phyloP scores from a whole-genome alignment of 2,888 invertebrate genomes.

The Entomobrya multifasciata region DNA sequence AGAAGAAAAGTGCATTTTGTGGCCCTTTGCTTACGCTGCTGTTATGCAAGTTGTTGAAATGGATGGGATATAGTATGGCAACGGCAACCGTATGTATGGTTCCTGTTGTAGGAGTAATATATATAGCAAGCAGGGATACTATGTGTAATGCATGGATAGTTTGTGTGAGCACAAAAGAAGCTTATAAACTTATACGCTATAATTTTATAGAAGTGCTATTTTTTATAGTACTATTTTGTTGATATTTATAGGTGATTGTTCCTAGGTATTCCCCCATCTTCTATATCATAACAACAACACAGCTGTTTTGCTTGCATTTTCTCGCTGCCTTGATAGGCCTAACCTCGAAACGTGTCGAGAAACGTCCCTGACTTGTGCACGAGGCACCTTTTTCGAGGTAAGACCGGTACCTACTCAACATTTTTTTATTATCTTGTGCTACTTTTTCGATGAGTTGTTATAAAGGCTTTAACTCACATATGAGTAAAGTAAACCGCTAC shows the following conservation, averaged over 20 bases:
- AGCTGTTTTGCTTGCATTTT: conserved; percentile 48
- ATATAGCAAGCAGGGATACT: too few relatives aligned
- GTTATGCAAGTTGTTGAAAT: conserved; percentile 28
- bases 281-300: conserved; percentile 38
- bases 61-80: too few relatives aligned
- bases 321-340: conserved; percentile 43
- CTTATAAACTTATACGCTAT: neutral
- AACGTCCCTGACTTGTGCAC: conserved; percentile 74
- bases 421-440: conserved; percentile 50
- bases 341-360: conserved; percentile 75
- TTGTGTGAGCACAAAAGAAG: neutral
- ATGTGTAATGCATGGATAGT: neutral
- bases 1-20: conserved; percentile 5
- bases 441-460: conserved; percentile 28
- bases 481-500: neutral
- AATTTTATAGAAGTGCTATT: neutral
- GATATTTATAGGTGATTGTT: neutral
- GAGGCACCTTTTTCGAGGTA: conserved; percentile 66
- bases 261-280: conserved; percentile 1
- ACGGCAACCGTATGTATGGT: too few relatives aligned
- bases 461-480: neutral
- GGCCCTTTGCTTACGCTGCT: neutral
- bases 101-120: too few relatives aligned
- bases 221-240: neutral
- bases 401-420: conserved; percentile 49